phyloP scores from a whole-genome alignment of 1,140 invertebrate species.

The Sycophaga agraensis region DNA sequence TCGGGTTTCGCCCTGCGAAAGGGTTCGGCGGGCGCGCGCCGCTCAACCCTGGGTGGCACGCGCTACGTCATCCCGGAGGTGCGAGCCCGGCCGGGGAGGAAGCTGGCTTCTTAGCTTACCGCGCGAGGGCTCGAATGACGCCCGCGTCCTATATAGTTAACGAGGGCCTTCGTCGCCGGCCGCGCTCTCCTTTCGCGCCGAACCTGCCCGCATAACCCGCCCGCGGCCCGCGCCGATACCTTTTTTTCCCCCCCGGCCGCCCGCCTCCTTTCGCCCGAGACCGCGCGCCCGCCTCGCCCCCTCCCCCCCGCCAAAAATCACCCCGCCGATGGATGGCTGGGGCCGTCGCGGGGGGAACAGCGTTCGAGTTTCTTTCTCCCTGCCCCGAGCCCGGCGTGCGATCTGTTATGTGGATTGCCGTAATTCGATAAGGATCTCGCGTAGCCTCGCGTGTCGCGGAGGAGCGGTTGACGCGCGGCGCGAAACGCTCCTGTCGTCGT shows the following conservation, averaged over 20 bases:
- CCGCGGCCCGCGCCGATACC: no score
- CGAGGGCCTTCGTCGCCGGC: background rate
- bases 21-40: constrained; percentile 31
- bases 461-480: no score
- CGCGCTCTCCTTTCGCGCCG: background rate
- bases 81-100: background rate
- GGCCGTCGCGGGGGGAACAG: no score
- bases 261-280: background rate
- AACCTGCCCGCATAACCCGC: background rate
- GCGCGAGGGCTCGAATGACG: constrained; percentile 13
- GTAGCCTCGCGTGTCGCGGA: no score
- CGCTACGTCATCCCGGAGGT: constrained; percentile 37
- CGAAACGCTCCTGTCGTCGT: no score
- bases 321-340: no score
- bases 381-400: no score
- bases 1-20: constrained; percentile 46
- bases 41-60: constrained; percentile 12
- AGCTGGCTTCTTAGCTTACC: constrained; percentile 12
- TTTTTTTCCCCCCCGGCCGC: background rate
- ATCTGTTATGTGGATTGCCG: no score
- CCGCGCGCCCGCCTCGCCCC: no score
- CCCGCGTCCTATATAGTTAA: constrained; percentile 1
- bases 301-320: no score
- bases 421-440: no score
- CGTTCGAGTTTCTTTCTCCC: no score